These are phyloP conservation scores for Drosophila pruinosa DNA, from an alignment of 1,140 invertebrate species.

Conservation along the genomic window DNA sequence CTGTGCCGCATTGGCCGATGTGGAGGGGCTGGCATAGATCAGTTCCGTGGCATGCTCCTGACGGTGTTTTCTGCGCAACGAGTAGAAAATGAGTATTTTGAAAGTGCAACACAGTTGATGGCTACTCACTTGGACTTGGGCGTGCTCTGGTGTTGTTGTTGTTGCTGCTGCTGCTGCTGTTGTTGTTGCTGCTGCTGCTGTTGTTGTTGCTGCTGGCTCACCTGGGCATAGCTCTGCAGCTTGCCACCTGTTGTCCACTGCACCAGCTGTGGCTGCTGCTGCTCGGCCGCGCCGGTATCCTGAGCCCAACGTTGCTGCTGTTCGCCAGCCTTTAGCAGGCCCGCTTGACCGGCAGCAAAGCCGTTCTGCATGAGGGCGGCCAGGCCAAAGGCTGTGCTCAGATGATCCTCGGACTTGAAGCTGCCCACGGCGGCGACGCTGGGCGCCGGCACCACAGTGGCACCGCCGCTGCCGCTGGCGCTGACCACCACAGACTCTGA, in stretches of 20 bases:
- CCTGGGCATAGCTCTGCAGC: conserved; percentile 70
- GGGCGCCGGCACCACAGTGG: conserved; percentile 66
- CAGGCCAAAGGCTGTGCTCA: conserved; percentile 87
- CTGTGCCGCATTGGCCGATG: conserved; percentile 67
- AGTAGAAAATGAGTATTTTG: neutral
- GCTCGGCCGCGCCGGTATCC: conserved; percentile 48
- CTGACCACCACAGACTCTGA: conserved; percentile 74
- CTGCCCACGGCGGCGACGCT: conserved; percentile 57
- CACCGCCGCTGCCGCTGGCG: conserved; percentile 58
- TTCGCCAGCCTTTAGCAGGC: conserved; percentile 69
- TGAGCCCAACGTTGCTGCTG: conserved; percentile 64
- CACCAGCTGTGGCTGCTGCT: conserved; percentile 64
- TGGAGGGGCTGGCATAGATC: conserved; percentile 78
- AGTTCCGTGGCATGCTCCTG: conserved; percentile 71
- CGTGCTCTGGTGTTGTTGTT: conserved; percentile 66
- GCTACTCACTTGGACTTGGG: conserved; percentile 70
- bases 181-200: conserved; percentile 67
- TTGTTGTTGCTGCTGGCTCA: conserved; percentile 67
- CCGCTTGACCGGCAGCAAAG: conserved; percentile 84
- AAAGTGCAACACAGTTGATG: neutral
- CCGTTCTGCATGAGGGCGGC: conserved; percentile 89
- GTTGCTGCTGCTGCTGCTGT: conserved; percentile 62
- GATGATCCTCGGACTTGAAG: conserved; percentile 87
- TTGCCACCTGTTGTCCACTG: conserved; percentile 78
- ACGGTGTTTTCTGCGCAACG: conserved; percentile 68